Percentiles rank a stretch among this genome's conserved stretches.
Evolutionary conservation across 2,797 vertebrate genomes (phyloP).

Genomic region (Podargus strigoides): DNA sequence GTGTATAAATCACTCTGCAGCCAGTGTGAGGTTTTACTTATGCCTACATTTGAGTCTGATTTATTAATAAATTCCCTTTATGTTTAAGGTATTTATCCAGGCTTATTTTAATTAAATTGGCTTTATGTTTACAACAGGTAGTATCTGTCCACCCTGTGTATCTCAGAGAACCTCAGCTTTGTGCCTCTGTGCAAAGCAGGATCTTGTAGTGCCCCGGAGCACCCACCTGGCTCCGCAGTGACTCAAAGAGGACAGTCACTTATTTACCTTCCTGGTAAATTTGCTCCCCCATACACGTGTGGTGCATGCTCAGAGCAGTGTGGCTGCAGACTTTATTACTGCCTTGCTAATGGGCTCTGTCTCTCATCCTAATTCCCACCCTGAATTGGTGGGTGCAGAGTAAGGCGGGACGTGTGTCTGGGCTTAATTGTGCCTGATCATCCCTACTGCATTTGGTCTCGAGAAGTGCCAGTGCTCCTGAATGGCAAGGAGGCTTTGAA

Average conservation of each 20-base stretch:
- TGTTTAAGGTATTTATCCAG: not conserved
- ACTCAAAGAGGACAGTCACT: not conserved
- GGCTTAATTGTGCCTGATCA: not conserved
- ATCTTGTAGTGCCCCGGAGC: not conserved
- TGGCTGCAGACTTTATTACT: not conserved
- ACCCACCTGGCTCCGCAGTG: not conserved
- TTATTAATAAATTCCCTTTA: not conserved
- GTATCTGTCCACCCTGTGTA: not conserved
- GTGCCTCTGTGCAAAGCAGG: not conserved
- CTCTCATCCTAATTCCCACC: not conserved
- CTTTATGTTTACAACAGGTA: not conserved
- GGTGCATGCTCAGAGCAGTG: accelerated
- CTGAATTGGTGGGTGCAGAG: not conserved
- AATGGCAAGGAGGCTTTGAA: not conserved
- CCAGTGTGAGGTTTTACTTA: not conserved
- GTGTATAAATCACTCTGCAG: constrained; percentile 43
- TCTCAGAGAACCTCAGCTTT: not conserved
- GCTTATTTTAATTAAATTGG: not conserved
- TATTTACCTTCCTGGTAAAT: not conserved
- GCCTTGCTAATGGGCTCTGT: not conserved
- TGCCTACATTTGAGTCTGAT: not conserved
- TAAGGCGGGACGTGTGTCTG: not conserved
- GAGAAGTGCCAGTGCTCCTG: not conserved
- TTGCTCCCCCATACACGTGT: not conserved
- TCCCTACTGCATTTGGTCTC: not conserved